Percentiles rank a stretch among this genome's conserved stretches.
These are phyloP conservation scores for Conchocele bisecta DNA, from an alignment of 2,888 invertebrate species.

Conservation along the genomic window DNA sequence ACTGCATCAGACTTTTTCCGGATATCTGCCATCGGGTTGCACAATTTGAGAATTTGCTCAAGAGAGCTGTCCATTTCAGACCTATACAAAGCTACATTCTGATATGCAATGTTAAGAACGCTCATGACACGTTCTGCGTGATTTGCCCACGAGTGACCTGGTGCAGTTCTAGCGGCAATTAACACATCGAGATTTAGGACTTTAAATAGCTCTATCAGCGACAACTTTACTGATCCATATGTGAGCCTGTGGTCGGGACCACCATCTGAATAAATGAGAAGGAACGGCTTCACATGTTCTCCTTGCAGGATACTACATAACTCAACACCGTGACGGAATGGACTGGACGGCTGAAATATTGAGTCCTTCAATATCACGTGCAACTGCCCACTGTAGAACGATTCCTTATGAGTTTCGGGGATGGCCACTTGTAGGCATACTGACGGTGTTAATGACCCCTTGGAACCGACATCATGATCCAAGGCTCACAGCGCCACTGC, in stretches of 20 bases:
- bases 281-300: not conserved
- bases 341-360: constrained; percentile 25
- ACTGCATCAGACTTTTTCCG: constrained; percentile 27
- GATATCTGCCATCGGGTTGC: constrained; percentile 42
- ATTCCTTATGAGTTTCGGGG: constrained; percentile 25
- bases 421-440: constrained; percentile 33
- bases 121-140: constrained; percentile 57
- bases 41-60: constrained; percentile 36
- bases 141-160: constrained; percentile 50
- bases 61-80: constrained; percentile 17
- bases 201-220: constrained; percentile 32
- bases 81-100: constrained; percentile 43
- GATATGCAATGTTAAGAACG: constrained; percentile 47
- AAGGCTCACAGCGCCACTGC: constrained; percentile 1
- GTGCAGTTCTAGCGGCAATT: constrained; percentile 48
- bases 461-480: constrained; percentile 38
- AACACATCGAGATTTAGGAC: constrained; percentile 21
- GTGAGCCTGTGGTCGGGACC: constrained; percentile 40
- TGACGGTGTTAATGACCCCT: constrained; percentile 46
- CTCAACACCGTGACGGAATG: constrained; percentile 25
- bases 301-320: not conserved
- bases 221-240: constrained; percentile 30
- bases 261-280: constrained; percentile 27
- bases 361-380: constrained; percentile 25
- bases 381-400: constrained; percentile 40